Base-by-base conservation (phyloP, 2,888 invertebrate species). In the Teleiodes luculella region DNA sequence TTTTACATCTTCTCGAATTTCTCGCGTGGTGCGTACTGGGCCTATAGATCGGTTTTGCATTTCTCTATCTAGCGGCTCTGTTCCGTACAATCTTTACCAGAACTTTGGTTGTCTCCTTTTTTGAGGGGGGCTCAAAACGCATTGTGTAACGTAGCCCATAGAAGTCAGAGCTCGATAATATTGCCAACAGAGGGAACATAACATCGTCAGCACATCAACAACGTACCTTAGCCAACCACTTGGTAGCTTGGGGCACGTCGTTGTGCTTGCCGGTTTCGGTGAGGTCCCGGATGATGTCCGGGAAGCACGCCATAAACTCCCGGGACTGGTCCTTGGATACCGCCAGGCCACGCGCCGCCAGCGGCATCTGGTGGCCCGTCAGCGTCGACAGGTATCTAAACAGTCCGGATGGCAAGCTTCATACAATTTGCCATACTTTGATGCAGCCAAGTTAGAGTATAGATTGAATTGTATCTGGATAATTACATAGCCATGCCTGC, bases 271-370 rank as follows among this genome's bases (percentile, higher is more conserved):
- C 93, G 66, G 93, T 92, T 71, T 95, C 94, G 35, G 95, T 95
- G 62, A 97, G 89, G 80, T 96, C 96, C 67, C 95, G 90, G 57
- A 97, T 95, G 68, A 97, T 89, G 83, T 96, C 96, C 71, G 96
- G 96, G 90, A 96, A 97, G 61, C 95, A 89, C 50, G 95, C 94
- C 95, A 96, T 95, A 86, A 97, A 95, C 79, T 96, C 95, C 69
- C 95, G 91, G 77, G 93, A 93, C 85, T 96, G 96, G 83, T 96
- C 96, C 86, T 95, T 95, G 58, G 93, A 93, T 49, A 93, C 91
- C 48, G 92, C 91, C 67, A 92, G 91, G 72, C 91, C 90, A 61
- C 91, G 91, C 61, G 93, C 90, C 58, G 92, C 91, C 77, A 90
- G 80, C 60, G 92, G 92, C 76, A 91, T 85, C 72, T 90, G 88